Base-by-base conservation (phyloP, 2,797 vertebrate species). In the Catamblyrhynchus diadema region DNA sequence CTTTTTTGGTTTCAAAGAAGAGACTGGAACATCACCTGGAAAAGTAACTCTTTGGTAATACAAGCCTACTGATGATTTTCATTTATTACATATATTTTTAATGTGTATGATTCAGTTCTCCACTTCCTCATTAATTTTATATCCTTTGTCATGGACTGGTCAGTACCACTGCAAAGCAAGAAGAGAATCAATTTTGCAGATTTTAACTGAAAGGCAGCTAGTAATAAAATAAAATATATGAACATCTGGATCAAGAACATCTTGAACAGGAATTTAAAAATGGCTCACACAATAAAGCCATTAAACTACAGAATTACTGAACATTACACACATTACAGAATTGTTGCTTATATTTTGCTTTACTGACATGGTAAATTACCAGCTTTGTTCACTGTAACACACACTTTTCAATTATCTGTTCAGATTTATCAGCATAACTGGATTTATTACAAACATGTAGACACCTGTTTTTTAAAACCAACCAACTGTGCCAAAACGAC, bases 391-490 rank as follows among this genome's bases (percentile, higher is more conserved):
- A 51, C 50, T 78, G 16, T 54, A 90, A 83, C 28, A 67, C 25
- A 90, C 27, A 74, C 57, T 86, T 81, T 39, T 23, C 73, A 90
- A 93, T 74, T 62, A 88, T 79, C 86, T 84, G 47, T 66, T 92
- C 14, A 28, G 60, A 79, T 90, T 86, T 73, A 88, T 67, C 92
- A 92, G 66, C 42, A 56, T 47, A 61, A 74, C 66, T 70, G 75
- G 25, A 90, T 86, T 86, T 93, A 91, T 93, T 74, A 62, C 65
- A 69, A 28, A 81, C 59, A 75, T 54, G 65, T 72, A 86, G 88
- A 90, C 81, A 87, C 90, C 77, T 88, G 88, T 59, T 88, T 80
- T 77, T 64, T 37, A 87, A 80, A 92, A 60, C 41, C 50, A 30
- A 80, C 6, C 60, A 72, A 73, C 74, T 62, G 66, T 50, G 92